Percentiles rank a stretch among this genome's conserved stretches.
Evolutionary conservation across 2,888 invertebrate species (phyloP).

Genomic region (Pogonocherus hispidulus): DNA sequence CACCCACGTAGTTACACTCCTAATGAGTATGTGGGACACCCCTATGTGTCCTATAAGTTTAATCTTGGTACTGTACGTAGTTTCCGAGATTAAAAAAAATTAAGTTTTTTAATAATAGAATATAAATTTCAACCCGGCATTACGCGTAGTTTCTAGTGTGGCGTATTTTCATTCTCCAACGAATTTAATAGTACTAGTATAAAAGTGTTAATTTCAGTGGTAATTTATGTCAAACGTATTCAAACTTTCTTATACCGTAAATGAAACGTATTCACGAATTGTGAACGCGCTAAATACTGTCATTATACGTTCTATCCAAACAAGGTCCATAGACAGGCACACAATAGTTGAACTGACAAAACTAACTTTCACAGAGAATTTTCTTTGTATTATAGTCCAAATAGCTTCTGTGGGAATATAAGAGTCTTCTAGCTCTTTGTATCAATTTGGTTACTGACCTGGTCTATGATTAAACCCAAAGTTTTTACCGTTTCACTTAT

Average conservation of each 20-base stretch:
- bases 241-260: conserved; percentile 24
- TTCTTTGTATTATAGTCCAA: background rate
- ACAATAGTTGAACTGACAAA: background rate
- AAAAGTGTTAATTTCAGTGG: too few relatives aligned
- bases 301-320: background rate
- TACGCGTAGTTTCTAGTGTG: too few relatives aligned
- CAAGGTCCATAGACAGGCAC: background rate
- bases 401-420: background rate
- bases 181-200: too few relatives aligned
- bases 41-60: too few relatives aligned
- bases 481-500: conserved; percentile 7
- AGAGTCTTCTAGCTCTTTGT: conserved; percentile 5
- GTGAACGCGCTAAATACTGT: conserved; percentile 9
- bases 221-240: too few relatives aligned
- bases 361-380: conserved; percentile 12
- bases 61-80: too few relatives aligned
- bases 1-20: too few relatives aligned
- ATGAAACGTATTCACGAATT: conserved; percentile 13
- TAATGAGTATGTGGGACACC: too few relatives aligned
- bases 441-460: background rate
- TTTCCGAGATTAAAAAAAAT: too few relatives aligned
- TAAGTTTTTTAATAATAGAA: too few relatives aligned
- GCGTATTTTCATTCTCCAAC: too few relatives aligned
- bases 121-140: too few relatives aligned
- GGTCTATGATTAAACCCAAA: conserved; percentile 1